phyloP scores from a whole-genome alignment of 2,888 invertebrate genomes.

The Drosophila robusta region DNA sequence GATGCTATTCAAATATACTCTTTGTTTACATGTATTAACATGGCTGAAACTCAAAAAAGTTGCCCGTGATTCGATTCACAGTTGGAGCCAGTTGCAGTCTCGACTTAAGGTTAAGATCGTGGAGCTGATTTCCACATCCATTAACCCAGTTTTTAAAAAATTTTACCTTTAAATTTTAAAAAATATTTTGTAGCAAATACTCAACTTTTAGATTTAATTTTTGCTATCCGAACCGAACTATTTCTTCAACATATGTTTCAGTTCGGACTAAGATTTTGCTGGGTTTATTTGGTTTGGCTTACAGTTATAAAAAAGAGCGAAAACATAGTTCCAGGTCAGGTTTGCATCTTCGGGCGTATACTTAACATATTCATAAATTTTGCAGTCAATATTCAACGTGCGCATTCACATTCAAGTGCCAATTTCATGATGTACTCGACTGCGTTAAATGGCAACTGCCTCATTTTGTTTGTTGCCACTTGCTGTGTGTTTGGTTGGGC shows the following conservation, averaged over 20 bases:
- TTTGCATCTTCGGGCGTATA: not conserved
- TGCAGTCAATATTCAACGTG: not conserved
- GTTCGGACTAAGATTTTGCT: too few species aligned
- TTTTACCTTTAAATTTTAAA: too few species aligned
- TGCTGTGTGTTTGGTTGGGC: conserved; percentile 17
- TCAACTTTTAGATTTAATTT: too few species aligned
- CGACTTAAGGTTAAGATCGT: not conserved
- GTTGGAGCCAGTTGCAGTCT: not conserved
- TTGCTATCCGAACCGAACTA: too few species aligned
- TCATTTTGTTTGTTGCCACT: conserved; percentile 5
- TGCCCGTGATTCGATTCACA: not conserved
- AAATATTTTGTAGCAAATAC: too few species aligned
- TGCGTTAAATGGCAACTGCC: conserved; percentile 41
- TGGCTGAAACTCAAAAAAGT: not conserved
- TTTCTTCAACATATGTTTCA: not conserved
- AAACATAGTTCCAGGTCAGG: too few species aligned
- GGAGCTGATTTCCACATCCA: not conserved
- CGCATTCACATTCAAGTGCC: not conserved
- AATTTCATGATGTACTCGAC: conserved; percentile 33
- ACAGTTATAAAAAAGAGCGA: too few species aligned
- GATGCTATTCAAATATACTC: not conserved
- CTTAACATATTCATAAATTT: not conserved
- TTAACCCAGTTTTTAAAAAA: not conserved
- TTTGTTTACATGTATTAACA: not conserved
- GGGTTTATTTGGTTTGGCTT: not conserved